phyloP scores from a whole-genome alignment of 2,113 vertebrate genomes.

The Catharus bicknelli region DNA sequence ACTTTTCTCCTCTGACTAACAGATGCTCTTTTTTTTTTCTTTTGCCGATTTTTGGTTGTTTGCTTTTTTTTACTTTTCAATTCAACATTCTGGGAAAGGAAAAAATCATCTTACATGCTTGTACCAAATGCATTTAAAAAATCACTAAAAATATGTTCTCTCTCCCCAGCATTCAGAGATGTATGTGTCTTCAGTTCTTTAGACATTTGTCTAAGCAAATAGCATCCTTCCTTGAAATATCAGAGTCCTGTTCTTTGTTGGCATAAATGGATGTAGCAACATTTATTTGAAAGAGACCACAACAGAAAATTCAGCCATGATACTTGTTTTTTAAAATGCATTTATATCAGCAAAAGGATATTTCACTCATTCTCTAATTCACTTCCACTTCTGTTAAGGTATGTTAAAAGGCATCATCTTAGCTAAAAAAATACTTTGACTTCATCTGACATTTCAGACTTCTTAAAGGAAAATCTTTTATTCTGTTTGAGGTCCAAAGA shows the following conservation, averaged over 20 bases:
- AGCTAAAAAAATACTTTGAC: background rate
- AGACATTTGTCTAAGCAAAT: background rate
- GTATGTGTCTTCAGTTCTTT: background rate
- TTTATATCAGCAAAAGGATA: background rate
- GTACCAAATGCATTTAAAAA: background rate
- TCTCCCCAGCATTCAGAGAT: background rate
- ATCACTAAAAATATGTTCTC: background rate
- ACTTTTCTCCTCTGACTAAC: background rate
- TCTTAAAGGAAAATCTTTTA: background rate
- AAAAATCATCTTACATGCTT: background rate
- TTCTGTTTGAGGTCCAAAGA: background rate
- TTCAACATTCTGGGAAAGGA: background rate
- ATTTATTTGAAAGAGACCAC: background rate
- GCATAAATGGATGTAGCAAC: background rate
- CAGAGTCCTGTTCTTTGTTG: background rate
- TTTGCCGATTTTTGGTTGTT: background rate
- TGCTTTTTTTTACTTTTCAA: background rate
- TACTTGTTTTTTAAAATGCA: background rate
- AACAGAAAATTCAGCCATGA: background rate
- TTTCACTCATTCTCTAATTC: background rate
- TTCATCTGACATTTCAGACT: background rate
- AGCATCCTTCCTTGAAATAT: background rate
- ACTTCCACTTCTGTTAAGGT: background rate
- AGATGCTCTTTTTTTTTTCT: background rate
- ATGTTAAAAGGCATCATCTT: background rate